Evolutionary conservation across 2,888 invertebrate genomes (phyloP), one percentile per base, ranked within the genome.

Genomic region (Epicampocera succincta): DNA sequence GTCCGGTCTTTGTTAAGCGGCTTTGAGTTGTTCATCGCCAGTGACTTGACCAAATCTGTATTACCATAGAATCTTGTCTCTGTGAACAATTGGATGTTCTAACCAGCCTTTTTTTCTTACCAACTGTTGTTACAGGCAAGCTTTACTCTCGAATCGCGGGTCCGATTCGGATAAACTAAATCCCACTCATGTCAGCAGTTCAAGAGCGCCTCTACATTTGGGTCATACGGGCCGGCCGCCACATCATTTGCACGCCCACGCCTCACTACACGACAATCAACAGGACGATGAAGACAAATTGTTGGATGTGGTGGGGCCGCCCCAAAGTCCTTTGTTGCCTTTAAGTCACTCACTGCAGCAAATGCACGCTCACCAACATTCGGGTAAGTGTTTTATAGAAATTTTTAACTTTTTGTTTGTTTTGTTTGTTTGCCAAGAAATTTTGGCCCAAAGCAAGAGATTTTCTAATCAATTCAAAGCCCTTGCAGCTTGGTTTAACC

Each of bases 281-380:
- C 92, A 94, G 86, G 96, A 96, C 84, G 97, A 97, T 86, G 96
- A 96, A 80, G 97, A 97, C 90, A 94, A 95, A 87, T 93, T 95
- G 29, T 92, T 97, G 88, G 97, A 97, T 91, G 97, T 97, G 25
- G 97, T 97, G 0, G 97, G 97, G 0, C 96, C 96, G 38, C 94
- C 96, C 66, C 96, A 96, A 87, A 95, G 95, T 85, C 96, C 96
- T 11, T 93, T 95, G 54, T 93, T 95, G 80, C 93, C 93, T 9
- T 91, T 93, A 80, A 90, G 91, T 84, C 91, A 91, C 85, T 91
- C 91, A 85, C 85, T 91, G 84, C 90, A 91, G 84, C 91, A 91
- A 85, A 91, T 91, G 90, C 91, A 91, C 83, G 91, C 91, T 74
- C 91, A 91, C 85, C 91, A 91, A 84, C 92, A 92, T 84, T 91